These are phyloP conservation scores for Helleia helle DNA, from an alignment of 2,888 invertebrate species.

Conservation along the genomic window DNA sequence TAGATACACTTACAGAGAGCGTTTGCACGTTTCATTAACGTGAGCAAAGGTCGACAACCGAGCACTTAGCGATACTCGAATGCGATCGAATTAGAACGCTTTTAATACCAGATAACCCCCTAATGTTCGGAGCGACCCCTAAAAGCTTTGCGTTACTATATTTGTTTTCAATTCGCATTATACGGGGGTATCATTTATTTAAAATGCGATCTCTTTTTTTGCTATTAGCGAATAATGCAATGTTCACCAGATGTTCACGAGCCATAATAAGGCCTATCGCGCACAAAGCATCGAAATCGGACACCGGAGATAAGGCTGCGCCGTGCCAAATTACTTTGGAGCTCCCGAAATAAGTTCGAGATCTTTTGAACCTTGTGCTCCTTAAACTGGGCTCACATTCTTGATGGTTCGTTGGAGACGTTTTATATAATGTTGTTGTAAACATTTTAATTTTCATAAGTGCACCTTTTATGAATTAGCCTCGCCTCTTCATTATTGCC, in stretches of 20 bases:
- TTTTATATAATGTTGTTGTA: slow-evolving; percentile 22
- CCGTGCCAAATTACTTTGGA: slow-evolving; percentile 43
- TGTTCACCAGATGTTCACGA: slow-evolving; percentile 56
- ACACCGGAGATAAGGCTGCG: slow-evolving; percentile 69
- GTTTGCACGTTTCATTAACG: slow-evolving; percentile 63
- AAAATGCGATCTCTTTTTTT: slow-evolving; percentile 38
- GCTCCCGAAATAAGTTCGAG: slow-evolving; percentile 27
- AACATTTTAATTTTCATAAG: slow-evolving; percentile 63
- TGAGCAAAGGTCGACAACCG: slow-evolving; percentile 56
- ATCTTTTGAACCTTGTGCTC: slow-evolving; percentile 31
- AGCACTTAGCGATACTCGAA: slow-evolving; percentile 42
- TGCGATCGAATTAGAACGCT: slow-evolving; percentile 56
- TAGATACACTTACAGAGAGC: slow-evolving; percentile 43
- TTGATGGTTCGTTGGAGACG: background rate
- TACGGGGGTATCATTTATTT: slow-evolving; percentile 26
- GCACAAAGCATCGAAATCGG: slow-evolving; percentile 70
- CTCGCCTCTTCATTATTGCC: slow-evolving; percentile 30
- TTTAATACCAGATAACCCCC: slow-evolving; percentile 63
- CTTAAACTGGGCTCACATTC: background rate
- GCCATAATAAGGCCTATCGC: slow-evolving; percentile 71
- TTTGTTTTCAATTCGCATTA: slow-evolving; percentile 25
- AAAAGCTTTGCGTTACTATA: slow-evolving; percentile 33
- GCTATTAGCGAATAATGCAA: slow-evolving; percentile 54
- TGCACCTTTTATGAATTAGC: slow-evolving; percentile 48
- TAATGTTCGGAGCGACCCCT: slow-evolving; percentile 47